Evolutionary conservation across 2,888 invertebrate species (phyloP).

Genomic region (Aricia artaxerxes): DNA sequence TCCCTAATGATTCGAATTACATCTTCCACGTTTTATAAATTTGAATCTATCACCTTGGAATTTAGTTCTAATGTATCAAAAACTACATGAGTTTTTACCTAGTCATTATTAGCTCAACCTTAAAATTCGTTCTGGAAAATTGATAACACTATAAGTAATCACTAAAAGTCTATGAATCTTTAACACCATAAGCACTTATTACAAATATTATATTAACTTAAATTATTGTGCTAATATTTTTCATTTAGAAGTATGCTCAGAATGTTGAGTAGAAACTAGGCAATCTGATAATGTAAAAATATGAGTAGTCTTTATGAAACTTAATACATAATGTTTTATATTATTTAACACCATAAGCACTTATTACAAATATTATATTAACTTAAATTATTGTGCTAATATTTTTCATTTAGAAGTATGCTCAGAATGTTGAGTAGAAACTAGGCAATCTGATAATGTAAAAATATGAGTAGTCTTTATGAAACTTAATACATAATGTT

Average conservation of each 20-base stretch:
- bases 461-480: no score
- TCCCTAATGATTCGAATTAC: neutral
- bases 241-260: no score
- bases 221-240: no score
- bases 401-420: no score
- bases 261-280: no score
- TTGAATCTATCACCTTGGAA: neutral
- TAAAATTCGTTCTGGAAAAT: neutral
- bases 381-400: neutral
- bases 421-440: no score
- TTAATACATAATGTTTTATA: no score
- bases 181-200: neutral
- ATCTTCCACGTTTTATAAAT: conserved; percentile 13
- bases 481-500: no score
- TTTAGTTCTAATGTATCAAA: neutral
- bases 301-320: no score
- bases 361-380: neutral
- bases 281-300: no score
- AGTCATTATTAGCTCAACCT: neutral
- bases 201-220: neutral
- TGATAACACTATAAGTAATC: neutral
- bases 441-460: no score
- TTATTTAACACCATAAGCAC: neutral
- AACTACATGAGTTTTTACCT: neutral
- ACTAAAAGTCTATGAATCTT: neutral